A percentile compares a stretch with the other conserved stretches of the same genome.
Conservation (phyloP, 2,888 invertebrate genomes). For the Idaea biselata region DNA sequence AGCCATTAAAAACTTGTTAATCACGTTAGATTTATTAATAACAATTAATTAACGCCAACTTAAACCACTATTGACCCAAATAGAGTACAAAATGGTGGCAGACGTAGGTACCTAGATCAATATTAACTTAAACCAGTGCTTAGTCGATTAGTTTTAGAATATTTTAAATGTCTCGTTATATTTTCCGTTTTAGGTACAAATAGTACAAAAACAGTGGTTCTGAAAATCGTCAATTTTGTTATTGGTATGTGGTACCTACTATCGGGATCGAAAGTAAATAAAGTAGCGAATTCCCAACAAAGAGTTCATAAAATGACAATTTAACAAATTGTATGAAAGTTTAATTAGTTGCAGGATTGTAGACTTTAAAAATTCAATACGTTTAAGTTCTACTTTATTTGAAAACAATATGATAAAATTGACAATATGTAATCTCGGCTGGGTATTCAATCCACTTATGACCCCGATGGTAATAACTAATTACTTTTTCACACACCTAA, state of each 20-base stretch:
- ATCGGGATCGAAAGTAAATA: too few species aligned
- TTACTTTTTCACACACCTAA: too few species aligned
- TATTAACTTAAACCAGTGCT: constrained; percentile 26
- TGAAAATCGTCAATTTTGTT: constrained; percentile 14
- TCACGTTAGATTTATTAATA: background rate
- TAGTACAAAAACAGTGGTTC: constrained; percentile 33
- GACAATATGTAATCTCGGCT: too few species aligned
- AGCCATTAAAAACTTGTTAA: background rate
- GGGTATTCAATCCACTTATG: too few species aligned
- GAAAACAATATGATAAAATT: too few species aligned
- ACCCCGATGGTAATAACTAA: too few species aligned
- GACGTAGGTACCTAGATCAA: constrained; percentile 18
- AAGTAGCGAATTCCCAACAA: too few species aligned
- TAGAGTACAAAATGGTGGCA: constrained; percentile 20
- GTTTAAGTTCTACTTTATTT: too few species aligned
- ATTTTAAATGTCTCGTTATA: background rate
- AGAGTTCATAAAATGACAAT: too few species aligned
- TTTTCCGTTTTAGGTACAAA: constrained; percentile 15
- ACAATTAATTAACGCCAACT: background rate
- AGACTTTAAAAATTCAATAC: too few species aligned
- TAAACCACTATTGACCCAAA: constrained; percentile 7
- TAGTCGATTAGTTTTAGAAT: constrained; percentile 5
- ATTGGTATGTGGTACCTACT: background rate
- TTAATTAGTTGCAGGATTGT: too few species aligned
- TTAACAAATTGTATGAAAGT: too few species aligned